Evolutionary conservation across 2,888 invertebrate species (phyloP).

Genomic region (Lagria hirta): DNA sequence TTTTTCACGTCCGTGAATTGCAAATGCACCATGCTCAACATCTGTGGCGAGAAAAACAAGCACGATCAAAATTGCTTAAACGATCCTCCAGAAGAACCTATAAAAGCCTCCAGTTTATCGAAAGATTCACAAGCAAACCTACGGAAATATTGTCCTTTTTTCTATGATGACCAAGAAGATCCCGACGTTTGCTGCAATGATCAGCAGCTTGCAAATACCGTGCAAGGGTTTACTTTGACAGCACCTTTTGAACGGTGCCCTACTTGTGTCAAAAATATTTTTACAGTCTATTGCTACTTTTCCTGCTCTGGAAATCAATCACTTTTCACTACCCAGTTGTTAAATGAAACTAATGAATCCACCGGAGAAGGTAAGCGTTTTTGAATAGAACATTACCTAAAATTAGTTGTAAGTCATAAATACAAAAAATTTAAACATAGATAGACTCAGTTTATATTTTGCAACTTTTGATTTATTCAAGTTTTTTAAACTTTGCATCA

Average conservation of each 20-base stretch:
- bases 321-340: slow-evolving; percentile 54
- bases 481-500: too few species aligned
- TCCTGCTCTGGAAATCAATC: slow-evolving; percentile 78
- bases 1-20: neutral
- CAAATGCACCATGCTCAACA: neutral
- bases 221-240: slow-evolving; percentile 61
- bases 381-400: neutral
- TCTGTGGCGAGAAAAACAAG: neutral
- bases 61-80: neutral
- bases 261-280: slow-evolving; percentile 76
- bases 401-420: neutral
- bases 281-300: slow-evolving; percentile 75
- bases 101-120: too few species aligned
- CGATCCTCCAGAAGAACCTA: slow-evolving; percentile 36
- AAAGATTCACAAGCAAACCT: too few species aligned
- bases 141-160: slow-evolving; percentile 63
- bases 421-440: neutral
- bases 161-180: slow-evolving; percentile 51
- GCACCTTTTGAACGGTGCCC: slow-evolving; percentile 79
- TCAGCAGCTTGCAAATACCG: slow-evolving; percentile 58
- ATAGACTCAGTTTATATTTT: too few species aligned
- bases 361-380: too few species aligned
- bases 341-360: slow-evolving; percentile 12
- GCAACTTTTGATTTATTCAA: too few species aligned
- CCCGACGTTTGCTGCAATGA: slow-evolving; percentile 64